phyloP scores from a whole-genome alignment of 1,140 invertebrate genomes.

The Zaprionus lachaisei region DNA sequence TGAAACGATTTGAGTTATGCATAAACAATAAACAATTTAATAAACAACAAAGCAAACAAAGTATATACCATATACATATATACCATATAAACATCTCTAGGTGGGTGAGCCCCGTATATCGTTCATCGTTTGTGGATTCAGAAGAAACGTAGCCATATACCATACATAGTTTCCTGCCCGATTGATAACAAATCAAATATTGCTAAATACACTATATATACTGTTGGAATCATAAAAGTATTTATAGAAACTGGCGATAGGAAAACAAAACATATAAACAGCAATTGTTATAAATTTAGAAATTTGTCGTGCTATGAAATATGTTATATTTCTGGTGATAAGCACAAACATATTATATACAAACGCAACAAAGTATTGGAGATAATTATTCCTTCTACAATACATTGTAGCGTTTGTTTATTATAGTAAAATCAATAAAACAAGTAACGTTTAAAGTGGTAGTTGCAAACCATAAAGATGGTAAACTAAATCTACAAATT shows the following conservation, averaged over 20 bases:
- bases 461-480: too few species aligned
- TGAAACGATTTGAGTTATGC: conserved; percentile 48
- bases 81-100: too few species aligned
- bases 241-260: not conserved
- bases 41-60: conserved; percentile 14
- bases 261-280: not conserved
- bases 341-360: not conserved
- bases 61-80: too few species aligned
- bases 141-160: not conserved
- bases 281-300: conserved; percentile 2
- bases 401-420: too few species aligned
- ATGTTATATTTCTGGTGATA: not conserved
- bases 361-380: too few species aligned
- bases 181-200: not conserved
- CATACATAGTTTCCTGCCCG: too few species aligned
- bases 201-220: not conserved
- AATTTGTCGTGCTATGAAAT: not conserved
- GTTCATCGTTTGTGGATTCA: not conserved
- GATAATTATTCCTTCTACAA: too few species aligned
- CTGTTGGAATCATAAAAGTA: not conserved
- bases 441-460: too few species aligned
- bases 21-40: conserved; percentile 17
- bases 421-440: too few species aligned
- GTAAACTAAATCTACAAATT: too few species aligned
- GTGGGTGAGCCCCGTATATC: not conserved